These are phyloP conservation scores for Lepus oiostolus DNA, from an alignment of 2,797 vertebrate species.

Conservation along the genomic window DNA sequence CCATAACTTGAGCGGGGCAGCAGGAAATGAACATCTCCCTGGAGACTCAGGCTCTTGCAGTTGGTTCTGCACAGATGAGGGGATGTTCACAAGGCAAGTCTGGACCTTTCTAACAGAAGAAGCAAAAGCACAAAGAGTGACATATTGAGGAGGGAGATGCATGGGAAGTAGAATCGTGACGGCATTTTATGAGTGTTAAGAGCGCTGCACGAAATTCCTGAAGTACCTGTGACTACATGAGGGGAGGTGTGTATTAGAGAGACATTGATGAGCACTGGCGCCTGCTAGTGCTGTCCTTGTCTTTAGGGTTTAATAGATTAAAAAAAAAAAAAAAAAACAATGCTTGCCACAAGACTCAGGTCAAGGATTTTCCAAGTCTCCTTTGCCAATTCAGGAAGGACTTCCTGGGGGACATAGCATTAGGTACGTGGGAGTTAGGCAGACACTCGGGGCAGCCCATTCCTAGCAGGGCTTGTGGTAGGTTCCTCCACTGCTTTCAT, in stretches of 20 bases:
- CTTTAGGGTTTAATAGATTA: not conserved
- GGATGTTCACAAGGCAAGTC: not conserved
- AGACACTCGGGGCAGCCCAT: not conserved
- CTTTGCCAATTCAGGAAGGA: not conserved
- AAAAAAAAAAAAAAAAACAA: not conserved
- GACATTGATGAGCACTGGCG: not conserved
- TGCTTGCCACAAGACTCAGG: not conserved
- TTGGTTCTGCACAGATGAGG: not conserved
- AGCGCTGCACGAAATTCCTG: not conserved
- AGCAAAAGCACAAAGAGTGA: not conserved
- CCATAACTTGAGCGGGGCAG: too few species aligned
- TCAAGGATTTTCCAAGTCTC: not conserved
- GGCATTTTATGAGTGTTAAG: not conserved
- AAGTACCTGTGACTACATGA: not conserved
- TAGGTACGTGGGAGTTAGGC: not conserved
- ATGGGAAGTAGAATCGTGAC: too few species aligned
- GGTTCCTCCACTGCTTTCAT: not conserved
- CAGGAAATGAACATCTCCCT: too few species aligned
- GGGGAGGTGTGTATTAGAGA: not conserved
- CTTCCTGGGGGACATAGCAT: not conserved
- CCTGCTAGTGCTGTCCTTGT: not conserved
- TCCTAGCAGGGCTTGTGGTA: not conserved
- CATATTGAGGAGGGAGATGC: not conserved
- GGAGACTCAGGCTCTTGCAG: too few species aligned
- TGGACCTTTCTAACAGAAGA: not conserved